Evolutionary conservation across 2,888 invertebrate genomes (phyloP).

Genomic region (Leucania comma): DNA sequence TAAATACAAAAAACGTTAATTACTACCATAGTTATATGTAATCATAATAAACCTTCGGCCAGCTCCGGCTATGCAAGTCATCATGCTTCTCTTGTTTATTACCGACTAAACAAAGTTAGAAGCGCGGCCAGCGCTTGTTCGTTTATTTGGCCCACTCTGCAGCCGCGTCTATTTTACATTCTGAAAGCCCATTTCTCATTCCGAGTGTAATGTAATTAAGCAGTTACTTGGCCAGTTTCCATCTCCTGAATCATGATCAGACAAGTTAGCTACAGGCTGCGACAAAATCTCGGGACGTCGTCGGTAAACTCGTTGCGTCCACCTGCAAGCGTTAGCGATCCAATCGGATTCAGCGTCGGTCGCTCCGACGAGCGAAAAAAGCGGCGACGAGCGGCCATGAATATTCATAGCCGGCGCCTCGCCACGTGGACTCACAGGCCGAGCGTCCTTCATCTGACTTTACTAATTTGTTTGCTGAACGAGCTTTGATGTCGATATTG

Average conservation of each 20-base stretch:
- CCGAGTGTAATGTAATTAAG: slow-evolving; percentile 20
- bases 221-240: slow-evolving; percentile 40
- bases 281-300: slow-evolving; percentile 17
- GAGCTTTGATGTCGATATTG: slow-evolving; percentile 14
- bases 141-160: slow-evolving; percentile 4
- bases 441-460: slow-evolving; percentile 13
- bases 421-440: not conserved
- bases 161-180: slow-evolving; percentile 7
- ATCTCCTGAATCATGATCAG: slow-evolving; percentile 26
- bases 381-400: slow-evolving; percentile 20
- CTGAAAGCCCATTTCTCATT: slow-evolving; percentile 21
- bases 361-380: slow-evolving; percentile 36
- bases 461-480: slow-evolving; percentile 26
- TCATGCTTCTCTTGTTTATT: not conserved
- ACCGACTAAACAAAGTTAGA: slow-evolving; percentile 6
- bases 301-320: slow-evolving; percentile 20
- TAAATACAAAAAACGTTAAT: too few species aligned
- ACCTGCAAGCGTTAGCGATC: slow-evolving; percentile 35
- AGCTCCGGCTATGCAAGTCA: not conserved
- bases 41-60: too few species aligned
- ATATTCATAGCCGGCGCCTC: slow-evolving; percentile 45
- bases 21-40: too few species aligned
- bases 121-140: not conserved
- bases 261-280: slow-evolving; percentile 13
- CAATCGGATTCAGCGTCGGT: slow-evolving; percentile 27